Conservation (phyloP, 2,888 invertebrate species). For the Atrina japonica region DNA sequence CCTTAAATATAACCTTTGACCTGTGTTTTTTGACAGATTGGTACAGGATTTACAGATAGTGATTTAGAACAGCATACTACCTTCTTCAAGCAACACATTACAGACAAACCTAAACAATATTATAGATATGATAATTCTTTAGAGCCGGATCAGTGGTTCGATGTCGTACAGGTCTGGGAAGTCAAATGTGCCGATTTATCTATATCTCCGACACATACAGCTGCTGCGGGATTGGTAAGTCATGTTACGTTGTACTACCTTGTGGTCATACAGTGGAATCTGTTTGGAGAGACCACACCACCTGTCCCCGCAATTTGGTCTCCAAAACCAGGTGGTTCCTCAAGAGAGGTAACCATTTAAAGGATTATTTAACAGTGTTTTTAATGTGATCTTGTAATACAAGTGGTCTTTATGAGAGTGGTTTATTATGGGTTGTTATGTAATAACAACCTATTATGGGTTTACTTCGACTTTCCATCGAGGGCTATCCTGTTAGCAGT, state of each 20-base stretch:
- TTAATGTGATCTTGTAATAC: too few species aligned
- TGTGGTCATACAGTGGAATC: conserved; percentile 1
- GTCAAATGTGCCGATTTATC: conserved; percentile 98
- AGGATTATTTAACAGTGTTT: too few species aligned
- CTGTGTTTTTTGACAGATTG: conserved; percentile 86
- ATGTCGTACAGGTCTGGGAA: conserved; percentile 94
- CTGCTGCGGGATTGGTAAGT: conserved; percentile 89
- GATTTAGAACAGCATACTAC: conserved; percentile 89
- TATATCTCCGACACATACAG: conserved; percentile 95
- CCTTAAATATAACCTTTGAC: too few species aligned
- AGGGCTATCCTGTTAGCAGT: too few species aligned
- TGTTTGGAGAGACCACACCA: too few species aligned
- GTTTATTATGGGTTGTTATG: too few species aligned
- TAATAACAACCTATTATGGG: too few species aligned
- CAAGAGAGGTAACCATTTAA: too few species aligned
- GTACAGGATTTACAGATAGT: conserved; percentile 97
- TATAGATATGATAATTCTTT: conserved; percentile 86
- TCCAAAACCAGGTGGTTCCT: too few species aligned
- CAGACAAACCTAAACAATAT: conserved; percentile 86
- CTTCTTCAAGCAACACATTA: conserved; percentile 88
- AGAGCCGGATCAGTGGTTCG: conserved; percentile 81
- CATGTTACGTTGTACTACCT: neutral
- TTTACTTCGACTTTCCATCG: too few species aligned
- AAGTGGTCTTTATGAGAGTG: too few species aligned
- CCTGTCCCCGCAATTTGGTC: neutral